Evolutionary conservation across 2,113 vertebrate genomes (phyloP).

Genomic region (Microcebus ravelobensis): DNA sequence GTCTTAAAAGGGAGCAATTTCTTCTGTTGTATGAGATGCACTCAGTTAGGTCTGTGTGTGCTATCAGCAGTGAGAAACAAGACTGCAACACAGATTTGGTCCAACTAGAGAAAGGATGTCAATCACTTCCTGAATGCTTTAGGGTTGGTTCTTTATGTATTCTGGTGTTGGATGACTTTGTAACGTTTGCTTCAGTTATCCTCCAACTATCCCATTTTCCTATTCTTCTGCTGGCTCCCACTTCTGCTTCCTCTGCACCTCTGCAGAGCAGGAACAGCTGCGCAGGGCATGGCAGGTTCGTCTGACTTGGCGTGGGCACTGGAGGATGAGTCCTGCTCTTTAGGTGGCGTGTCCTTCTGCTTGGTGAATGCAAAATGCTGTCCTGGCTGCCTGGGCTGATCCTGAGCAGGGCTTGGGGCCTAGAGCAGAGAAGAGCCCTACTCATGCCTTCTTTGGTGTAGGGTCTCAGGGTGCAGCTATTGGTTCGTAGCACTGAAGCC

Average conservation of each 20-base stretch:
- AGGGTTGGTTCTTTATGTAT: not conserved
- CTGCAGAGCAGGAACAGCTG: not conserved
- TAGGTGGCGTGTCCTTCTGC: not conserved
- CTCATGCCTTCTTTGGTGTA: not conserved
- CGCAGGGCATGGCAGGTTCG: rapidly evolving
- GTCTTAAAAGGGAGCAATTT: not conserved
- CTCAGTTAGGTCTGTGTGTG: not conserved
- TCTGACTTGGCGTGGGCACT: not conserved
- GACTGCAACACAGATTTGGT: not conserved
- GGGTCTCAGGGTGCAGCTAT: no score
- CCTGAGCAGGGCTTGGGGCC: not conserved
- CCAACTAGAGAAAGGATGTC: not conserved
- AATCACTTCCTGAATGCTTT: not conserved
- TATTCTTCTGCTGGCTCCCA: not conserved
- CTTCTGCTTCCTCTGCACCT: not conserved
- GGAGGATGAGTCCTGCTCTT: not conserved
- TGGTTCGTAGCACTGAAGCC: not conserved
- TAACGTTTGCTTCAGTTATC: not conserved
- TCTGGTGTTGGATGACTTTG: not conserved
- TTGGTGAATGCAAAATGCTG: not conserved
- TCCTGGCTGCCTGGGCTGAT: not conserved
- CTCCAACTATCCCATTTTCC: not conserved
- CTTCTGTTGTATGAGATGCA: not conserved
- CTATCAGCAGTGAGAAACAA: not conserved
- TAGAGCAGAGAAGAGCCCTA: not conserved